Evolutionary conservation across 2,888 invertebrate species (phyloP).

Genomic region (Busseola fusca): DNA sequence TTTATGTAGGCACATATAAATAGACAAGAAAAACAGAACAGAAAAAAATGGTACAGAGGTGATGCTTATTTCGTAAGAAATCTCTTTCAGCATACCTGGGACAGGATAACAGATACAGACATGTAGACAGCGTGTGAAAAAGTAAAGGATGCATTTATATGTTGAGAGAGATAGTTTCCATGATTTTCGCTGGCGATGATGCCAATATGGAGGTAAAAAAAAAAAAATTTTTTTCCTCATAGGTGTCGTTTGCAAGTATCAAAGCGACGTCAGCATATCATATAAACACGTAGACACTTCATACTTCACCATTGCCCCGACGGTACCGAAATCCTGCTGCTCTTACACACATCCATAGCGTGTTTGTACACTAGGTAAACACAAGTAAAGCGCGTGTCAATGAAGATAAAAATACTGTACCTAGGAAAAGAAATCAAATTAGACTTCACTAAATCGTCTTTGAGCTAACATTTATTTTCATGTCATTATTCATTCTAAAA

Average conservation of each 20-base stretch:
- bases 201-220: neutral
- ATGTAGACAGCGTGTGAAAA: no score
- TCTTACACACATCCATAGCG: neutral
- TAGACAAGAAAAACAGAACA: no score
- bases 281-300: no score
- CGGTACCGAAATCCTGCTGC: neutral
- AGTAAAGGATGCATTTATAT: neutral
- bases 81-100: no score
- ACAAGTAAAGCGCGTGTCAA: neutral
- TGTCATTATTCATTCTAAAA: conserved; percentile 20
- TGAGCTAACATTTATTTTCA: neutral
- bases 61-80: no score
- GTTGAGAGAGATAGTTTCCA: neutral
- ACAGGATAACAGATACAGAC: no score
- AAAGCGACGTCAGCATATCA: neutral
- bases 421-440: conserved; percentile 1
- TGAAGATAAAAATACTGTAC: neutral
- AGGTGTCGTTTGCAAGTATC: neutral
- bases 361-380: neutral
- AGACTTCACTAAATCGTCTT: neutral
- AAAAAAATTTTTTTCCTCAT: neutral
- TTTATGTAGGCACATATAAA: no score
- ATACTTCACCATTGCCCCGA: no score
- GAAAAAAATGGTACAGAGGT: no score
- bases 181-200: neutral